phyloP scores from a whole-genome alignment of 2,113 vertebrate genomes.

The Platichthys flesus region DNA sequence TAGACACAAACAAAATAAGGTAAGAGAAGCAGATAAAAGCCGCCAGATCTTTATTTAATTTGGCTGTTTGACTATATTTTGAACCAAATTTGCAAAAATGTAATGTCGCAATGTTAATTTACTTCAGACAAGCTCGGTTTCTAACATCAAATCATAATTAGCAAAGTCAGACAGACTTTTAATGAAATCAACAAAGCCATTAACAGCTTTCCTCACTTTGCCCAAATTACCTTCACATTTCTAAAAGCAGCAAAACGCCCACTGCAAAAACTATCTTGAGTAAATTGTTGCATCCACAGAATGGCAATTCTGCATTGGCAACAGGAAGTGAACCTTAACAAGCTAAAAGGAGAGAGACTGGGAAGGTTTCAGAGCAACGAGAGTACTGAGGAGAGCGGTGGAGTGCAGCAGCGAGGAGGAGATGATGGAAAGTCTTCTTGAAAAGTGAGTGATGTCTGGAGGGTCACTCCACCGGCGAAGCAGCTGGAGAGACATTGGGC shows the following conservation, averaged over 20 bases:
- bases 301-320: constrained; percentile 8
- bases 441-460: constrained; percentile 42
- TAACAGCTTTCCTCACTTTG: background rate
- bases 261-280: background rate
- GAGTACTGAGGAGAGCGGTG: constrained; percentile 10
- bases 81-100: too few relatives aligned
- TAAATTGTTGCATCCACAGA: constrained; percentile 16
- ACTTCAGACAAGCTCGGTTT: too few relatives aligned
- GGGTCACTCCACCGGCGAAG: constrained; percentile 39
- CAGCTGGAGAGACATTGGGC: constrained; percentile 32
- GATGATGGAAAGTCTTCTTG: constrained; percentile 39
- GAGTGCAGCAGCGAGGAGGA: constrained; percentile 29
- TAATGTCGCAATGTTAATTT: too few relatives aligned
- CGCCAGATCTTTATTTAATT: too few relatives aligned
- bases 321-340: constrained; percentile 24
- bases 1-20: background rate
- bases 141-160: background rate
- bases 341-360: background rate
- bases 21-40: background rate
- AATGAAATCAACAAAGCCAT: background rate
- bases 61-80: too few relatives aligned
- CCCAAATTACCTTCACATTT: constrained; percentile 4
- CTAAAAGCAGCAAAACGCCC: background rate
- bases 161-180: background rate
- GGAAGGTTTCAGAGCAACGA: constrained; percentile 27